These are phyloP conservation scores for Drosophila burlai DNA, from an alignment of 1,140 invertebrate genomes.

Conservation along the genomic window DNA sequence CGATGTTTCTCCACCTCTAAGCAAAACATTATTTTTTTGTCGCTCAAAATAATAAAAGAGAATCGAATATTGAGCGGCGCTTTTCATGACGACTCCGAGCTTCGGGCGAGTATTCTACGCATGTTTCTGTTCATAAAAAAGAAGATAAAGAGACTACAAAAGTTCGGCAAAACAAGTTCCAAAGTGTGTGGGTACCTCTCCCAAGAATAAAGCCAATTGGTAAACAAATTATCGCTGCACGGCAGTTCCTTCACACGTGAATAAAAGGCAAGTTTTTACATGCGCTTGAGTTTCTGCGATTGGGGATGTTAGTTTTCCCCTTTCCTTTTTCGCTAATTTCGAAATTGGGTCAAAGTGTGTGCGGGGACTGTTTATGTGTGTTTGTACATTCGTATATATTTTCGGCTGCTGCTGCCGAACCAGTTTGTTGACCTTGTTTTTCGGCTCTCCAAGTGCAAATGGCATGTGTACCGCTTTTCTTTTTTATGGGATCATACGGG, in stretches of 20 bases:
- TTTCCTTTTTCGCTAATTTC: conserved; percentile 58
- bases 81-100: neutral
- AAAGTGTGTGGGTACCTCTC: conserved; percentile 12
- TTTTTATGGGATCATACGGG: conserved; percentile 39
- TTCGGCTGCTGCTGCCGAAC: conserved; percentile 58
- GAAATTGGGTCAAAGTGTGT: conserved; percentile 75
- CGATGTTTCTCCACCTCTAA: no score
- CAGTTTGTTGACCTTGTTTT: conserved; percentile 82
- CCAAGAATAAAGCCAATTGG: conserved; percentile 2
- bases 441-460: conserved; percentile 70
- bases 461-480: conserved; percentile 62
- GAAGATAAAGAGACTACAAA: conserved; percentile 10
- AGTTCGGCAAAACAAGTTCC: neutral
- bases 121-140: neutral
- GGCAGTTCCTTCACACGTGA: conserved; percentile 11
- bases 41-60: conserved; percentile 5
- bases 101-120: conserved; percentile 8
- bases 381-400: conserved; percentile 23
- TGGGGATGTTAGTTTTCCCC: conserved; percentile 30
- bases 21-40: neutral
- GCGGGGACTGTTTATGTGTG: conserved; percentile 40
- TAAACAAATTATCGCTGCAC: conserved; percentile 29
- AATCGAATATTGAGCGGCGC: neutral
- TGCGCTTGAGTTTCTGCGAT: conserved; percentile 2
- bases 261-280: conserved; percentile 68